Conservation (phyloP, 2,888 invertebrate genomes). For the Melinaea menophilus region DNA sequence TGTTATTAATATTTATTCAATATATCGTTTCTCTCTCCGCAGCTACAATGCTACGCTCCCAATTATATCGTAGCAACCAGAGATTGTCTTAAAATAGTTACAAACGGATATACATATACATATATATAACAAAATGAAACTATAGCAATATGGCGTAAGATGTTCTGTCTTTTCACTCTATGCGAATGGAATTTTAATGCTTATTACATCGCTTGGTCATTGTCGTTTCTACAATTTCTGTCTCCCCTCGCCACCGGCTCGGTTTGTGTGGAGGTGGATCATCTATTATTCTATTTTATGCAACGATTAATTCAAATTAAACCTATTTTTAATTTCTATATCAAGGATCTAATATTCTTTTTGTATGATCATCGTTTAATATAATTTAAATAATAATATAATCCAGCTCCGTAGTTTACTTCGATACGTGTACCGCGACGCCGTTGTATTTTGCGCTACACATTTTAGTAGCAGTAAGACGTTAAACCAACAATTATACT, state of each 20-base stretch:
- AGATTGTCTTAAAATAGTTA: background rate
- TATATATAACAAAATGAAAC: slow-evolving; percentile 5
- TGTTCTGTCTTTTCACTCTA: slow-evolving; percentile 16
- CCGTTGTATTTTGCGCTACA: slow-evolving; percentile 64
- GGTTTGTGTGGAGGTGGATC: slow-evolving; percentile 38
- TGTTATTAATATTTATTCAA: too few relatives aligned
- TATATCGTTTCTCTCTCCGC: too few relatives aligned
- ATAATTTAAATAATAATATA: slow-evolving; percentile 17
- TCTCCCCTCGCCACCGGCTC: slow-evolving; percentile 30
- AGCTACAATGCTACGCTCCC: background rate
- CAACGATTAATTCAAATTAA: too few relatives aligned
- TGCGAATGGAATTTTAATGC: slow-evolving; percentile 67
- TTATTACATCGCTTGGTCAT: slow-evolving; percentile 71
- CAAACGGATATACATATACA: background rate
- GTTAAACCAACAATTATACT: slow-evolving; percentile 61
- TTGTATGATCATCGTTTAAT: too few relatives aligned
- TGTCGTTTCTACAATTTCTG: slow-evolving; percentile 68
- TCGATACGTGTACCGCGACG: slow-evolving; percentile 48
- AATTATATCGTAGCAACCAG: background rate
- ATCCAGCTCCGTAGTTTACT: slow-evolving; percentile 42
- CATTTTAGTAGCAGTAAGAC: slow-evolving; percentile 60
- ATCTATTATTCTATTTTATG: background rate
- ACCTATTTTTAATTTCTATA: too few relatives aligned
- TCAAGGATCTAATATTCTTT: too few relatives aligned
- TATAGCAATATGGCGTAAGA: slow-evolving; percentile 1